Conservation (phyloP, 2,888 invertebrate genomes). For the Hipparchia semele region DNA sequence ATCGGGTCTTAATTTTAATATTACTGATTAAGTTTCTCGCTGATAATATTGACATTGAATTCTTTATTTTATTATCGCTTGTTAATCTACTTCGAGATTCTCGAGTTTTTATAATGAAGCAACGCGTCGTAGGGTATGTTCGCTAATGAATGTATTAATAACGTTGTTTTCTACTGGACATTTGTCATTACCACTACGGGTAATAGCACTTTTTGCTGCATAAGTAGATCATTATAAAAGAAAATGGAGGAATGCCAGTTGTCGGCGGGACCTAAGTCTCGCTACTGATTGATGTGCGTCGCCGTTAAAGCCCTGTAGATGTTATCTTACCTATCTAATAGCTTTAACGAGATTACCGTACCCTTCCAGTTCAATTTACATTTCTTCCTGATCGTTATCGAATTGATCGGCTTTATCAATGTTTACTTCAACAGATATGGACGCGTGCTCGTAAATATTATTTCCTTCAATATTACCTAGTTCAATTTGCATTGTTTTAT, state of each 20-base stretch:
- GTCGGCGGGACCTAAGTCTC: conserved; percentile 51
- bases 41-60: conserved; percentile 29
- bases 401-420: conserved; percentile 41
- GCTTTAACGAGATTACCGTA: conserved; percentile 76
- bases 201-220: conserved; percentile 42
- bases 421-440: conserved; percentile 24
- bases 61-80: conserved; percentile 26
- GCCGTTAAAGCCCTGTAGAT: conserved; percentile 65
- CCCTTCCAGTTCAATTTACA: conserved; percentile 57
- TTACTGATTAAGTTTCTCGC: conserved; percentile 14
- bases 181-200: conserved; percentile 40
- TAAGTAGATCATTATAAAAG: conserved; percentile 50
- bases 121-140: conserved; percentile 23
- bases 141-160: conserved; percentile 42
- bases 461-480: conserved; percentile 42
- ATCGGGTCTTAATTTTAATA: conserved; percentile 29
- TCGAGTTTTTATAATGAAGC: conserved; percentile 21
- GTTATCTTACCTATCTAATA: conserved; percentile 68
- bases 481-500: conserved; percentile 43
- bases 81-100: conserved; percentile 28
- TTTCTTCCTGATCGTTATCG: conserved; percentile 55
- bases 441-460: conserved; percentile 29
- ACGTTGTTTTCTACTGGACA: conserved; percentile 40
- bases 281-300: conserved; percentile 72
- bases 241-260: conserved; percentile 52